Evolutionary conservation across 1,140 invertebrate species (phyloP), one percentile per base, ranked within the genome.

Genomic region (Spodoptera litura): DNA sequence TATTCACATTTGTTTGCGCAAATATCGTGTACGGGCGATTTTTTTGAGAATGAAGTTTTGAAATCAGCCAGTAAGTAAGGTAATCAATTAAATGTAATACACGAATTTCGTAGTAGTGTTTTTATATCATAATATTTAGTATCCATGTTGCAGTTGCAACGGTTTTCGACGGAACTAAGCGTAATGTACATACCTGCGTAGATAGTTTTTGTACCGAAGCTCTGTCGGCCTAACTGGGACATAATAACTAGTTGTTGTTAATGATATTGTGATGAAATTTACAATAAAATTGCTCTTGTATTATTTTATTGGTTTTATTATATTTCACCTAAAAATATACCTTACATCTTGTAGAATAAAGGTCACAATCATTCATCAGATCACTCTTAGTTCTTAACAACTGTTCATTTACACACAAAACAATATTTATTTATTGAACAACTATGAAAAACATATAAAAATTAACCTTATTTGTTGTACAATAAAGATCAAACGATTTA

Each of bases 201-300:
- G 80, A 79, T 85, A 85, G 81, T 81, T 86, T 90, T 89, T 89
- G 88, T 91, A 90, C 62, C 74, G 83, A 86, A 78, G 49, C 68
- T 59, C 53, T 83, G 79, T 83, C 70, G 80, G 82, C 78, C 78
- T 79, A 82, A 83, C 82, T 77, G 72, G 83, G 85, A 82, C 83
- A 88, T 85, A 80, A 83, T 83, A 83, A 83, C 82, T 75, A 80
- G 78, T 78, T 83, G 80, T 87, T 85, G 83, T 85, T 81, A 79
- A 82, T 81, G 81, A 62, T 87, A 87, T 83, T 88, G 82, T 89
- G 88, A 87, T 80, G 59, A 68, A 80, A 76, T 76, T 83, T 82
- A 51, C 78, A 90, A 88, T 89, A 87, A 91, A 77, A 89, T 79
- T 68, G 83, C 85, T 90, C 81, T 79, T 77, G 86, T 85, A 68